Evolutionary conservation across 2,888 invertebrate genomes (phyloP), one percentile per base, ranked within the genome.

Genomic region (Tenthredo distinguenda): DNA sequence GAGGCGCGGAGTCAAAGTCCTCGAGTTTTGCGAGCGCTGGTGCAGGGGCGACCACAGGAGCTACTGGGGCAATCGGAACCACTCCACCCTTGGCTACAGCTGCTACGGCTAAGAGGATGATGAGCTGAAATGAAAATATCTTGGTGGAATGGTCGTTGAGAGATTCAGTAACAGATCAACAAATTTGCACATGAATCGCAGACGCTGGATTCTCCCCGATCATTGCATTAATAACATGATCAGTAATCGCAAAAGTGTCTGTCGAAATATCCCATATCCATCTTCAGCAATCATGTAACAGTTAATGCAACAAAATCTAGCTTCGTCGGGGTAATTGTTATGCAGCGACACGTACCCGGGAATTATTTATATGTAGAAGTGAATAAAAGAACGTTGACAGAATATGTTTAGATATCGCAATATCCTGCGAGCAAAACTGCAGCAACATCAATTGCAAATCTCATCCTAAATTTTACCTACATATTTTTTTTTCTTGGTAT

Each of bases 61-160:
- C 87, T 0, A 87, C 89, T 4, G 91, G 90, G 1, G 90, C 88
- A 10, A 92, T 89, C 4, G 91, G 89, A 1, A 90, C 88, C 12
- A 91, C 90, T 0, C 95, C 95, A 89, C 94, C 95, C 82, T 86
- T 94, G 34, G 94, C 77, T 55, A 95, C 93, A 87, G 88, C 94
- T 90, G 87, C 94, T 86, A 93, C 87, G 83, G 92, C 91, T 89
- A 92, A 88, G 62, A 94, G 85, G 84, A 93, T 89, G 86, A 94
- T 85, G 86, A 93, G 88, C 94, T 93, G 88, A 58, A 81, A 76
- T 37, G 21, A 71, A 31, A 37, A 47, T 40, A 65, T 21, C 7
- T 34, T 65, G 15, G 3, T 62, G 34, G n/a, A 47, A n/a, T 40
- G 40, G 7, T 62, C 21, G 5, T 7, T 2, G 18, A 26, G 34